These are phyloP conservation scores for Gryllus bimaculatus DNA, from an alignment of 1,140 invertebrate species.

Conservation along the genomic window DNA sequence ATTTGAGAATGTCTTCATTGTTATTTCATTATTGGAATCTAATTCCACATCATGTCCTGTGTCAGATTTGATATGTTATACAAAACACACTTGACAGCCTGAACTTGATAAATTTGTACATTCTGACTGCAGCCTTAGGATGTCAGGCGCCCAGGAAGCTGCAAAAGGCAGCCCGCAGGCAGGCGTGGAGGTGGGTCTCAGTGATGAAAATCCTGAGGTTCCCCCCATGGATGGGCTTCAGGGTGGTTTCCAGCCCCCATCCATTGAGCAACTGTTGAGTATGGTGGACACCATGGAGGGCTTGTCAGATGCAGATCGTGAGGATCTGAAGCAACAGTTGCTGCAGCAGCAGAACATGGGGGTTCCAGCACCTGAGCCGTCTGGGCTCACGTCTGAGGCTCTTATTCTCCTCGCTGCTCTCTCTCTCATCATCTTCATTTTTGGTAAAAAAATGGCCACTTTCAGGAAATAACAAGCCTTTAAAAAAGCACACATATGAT, in stretches of 20 bases:
- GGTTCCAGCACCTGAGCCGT: not conserved
- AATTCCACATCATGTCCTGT: too few relatives aligned
- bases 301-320: constrained; percentile 42
- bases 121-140: not conserved
- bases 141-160: not conserved
- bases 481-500: too few relatives aligned
- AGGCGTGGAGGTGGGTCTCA: not conserved
- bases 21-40: too few relatives aligned
- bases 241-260: constrained; percentile 28
- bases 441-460: constrained; percentile 28
- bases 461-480: too few relatives aligned
- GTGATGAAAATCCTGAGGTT: not conserved
- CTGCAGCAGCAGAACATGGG: constrained; percentile 25
- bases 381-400: not conserved
- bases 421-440: constrained; percentile 29
- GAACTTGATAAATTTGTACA: not conserved
- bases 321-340: constrained; percentile 38
- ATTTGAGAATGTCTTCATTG: too few relatives aligned
- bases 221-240: not conserved
- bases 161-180: not conserved
- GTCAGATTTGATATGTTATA: too few relatives aligned
- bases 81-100: too few relatives aligned
- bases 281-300: constrained; percentile 41
- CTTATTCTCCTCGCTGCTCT: constrained; percentile 28
- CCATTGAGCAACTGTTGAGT: constrained; percentile 42